Percentiles rank a stretch among this genome's conserved stretches.
Conservation (phyloP, 2,797 vertebrate genomes). For the Onychomys leucogaster region DNA sequence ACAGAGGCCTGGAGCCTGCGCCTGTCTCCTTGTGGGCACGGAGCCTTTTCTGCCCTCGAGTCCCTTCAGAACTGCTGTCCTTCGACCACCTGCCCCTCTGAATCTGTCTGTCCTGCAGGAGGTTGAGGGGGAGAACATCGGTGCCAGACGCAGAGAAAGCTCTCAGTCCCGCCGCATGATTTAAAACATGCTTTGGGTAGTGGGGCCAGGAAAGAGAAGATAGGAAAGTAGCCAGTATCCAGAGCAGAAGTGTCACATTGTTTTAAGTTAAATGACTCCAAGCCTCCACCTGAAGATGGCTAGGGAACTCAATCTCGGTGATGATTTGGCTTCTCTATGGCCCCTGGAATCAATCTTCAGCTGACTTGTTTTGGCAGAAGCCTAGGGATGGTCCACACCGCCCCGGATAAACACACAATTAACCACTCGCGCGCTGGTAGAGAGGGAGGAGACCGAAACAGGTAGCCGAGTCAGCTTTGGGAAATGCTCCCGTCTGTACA, state of each 20-base stretch:
- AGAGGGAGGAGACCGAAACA: background rate
- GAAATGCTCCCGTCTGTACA: background rate
- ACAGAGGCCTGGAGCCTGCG: background rate
- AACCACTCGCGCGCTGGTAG: background rate
- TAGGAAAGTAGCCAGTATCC: background rate
- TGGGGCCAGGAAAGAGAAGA: background rate
- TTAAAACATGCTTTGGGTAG: background rate
- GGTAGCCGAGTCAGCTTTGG: background rate
- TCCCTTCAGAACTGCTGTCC: background rate
- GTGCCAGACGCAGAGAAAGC: background rate
- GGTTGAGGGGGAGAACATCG: background rate
- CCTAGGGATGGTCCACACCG: background rate
- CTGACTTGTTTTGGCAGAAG: background rate
- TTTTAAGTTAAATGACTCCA: slow-evolving; percentile 25
- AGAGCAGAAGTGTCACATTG: background rate
- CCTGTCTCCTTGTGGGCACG: background rate
- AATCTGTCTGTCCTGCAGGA: background rate
- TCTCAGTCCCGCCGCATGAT: background rate
- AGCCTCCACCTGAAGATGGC: background rate
- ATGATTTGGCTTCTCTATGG: background rate
- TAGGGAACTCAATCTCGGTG: background rate
- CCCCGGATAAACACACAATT: background rate
- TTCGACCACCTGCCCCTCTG: background rate
- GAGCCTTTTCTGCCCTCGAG: background rate
- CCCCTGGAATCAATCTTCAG: background rate